Evolutionary conservation across 2,797 vertebrate species (phyloP).

Genomic region (Hippocampus kuda): DNA sequence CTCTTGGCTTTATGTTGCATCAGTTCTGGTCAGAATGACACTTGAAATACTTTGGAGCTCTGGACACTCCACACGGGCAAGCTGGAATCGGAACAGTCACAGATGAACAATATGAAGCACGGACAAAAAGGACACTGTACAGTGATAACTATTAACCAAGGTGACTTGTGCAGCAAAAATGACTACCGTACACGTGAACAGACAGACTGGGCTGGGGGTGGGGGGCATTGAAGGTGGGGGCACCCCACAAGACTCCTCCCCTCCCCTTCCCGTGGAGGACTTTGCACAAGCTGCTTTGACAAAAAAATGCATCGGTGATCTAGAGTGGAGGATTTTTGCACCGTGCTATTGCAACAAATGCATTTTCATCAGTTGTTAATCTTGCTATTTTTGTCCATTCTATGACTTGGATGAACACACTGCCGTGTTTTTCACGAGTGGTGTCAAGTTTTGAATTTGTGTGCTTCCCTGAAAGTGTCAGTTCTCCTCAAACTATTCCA

Average conservation of each 20-base stretch:
- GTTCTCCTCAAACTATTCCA: not conserved
- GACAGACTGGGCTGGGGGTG: not conserved
- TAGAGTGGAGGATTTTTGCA: too few species aligned
- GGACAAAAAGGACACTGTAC: not conserved
- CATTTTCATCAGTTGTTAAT: too few species aligned
- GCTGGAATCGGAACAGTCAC: not conserved
- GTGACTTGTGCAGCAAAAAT: not conserved
- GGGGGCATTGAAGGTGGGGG: too few species aligned
- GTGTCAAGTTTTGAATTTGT: not conserved
- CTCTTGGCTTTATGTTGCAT: not conserved
- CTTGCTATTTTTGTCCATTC: too few species aligned
- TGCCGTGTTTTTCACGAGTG: too few species aligned
- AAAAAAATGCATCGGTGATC: too few species aligned
- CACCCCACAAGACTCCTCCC: too few species aligned
- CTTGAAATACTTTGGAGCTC: not conserved
- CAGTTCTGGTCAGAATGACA: not conserved
- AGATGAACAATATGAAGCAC: not conserved
- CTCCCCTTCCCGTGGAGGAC: not conserved
- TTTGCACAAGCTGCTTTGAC: not conserved
- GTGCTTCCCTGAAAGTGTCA: not conserved
- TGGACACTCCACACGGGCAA: not conserved
- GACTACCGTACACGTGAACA: too few species aligned
- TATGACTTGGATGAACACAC: too few species aligned
- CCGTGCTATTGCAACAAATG: too few species aligned
- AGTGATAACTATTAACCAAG: not conserved